Base-by-base conservation (phyloP, 2,113 vertebrate genomes). In the Amia ocellicauda region DNA sequence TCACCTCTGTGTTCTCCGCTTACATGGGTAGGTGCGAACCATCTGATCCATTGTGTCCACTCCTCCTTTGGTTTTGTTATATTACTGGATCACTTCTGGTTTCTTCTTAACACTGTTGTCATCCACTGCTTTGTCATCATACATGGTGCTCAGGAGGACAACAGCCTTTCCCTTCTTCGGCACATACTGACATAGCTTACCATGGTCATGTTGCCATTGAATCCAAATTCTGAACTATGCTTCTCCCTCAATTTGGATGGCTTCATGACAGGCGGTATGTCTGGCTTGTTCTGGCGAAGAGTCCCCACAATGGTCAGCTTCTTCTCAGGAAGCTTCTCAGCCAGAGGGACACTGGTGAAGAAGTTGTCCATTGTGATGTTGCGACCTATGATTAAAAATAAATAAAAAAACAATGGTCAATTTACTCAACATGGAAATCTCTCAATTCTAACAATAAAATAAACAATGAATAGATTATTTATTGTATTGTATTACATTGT, bases 311-410 rank as follows among this genome's bases (percentile, higher is more conserved):
- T 52, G 59, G 53, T 66, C 53, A 67, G 45, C 45, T 58, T 55
- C 36, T 63, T 62, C 54, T 62, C 63, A 26, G 63, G 54, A 27
- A 66, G 58, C 14, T 52, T 55, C 55, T 71, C 28, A 43, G 69
- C 59, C 58, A 70, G 58, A 58, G 58, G 53, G 43, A 63, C 36
- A 63, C 42, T 63, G 63, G 19, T n/a, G 22, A 59, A n/a, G n/a
- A n/a, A n/a, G n/a, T n/a, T n/a, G n/a, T 66, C 58, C 52, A 70
- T 51, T 57, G 58, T 66, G 52, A 66, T 58, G 50, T 61, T 62
- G 23, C 45, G 42, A 23, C 57, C 51, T 56, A 45, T 65, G 36
- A 54, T 43, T 22, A 9, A 49, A 28, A 50, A 58, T n/a, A 10
- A 59, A 66, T 3, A 26, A 66, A 49, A 14, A 31, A 22, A 24